A percentile compares a stretch with the other conserved stretches of the same genome.
Conservation (phyloP, 2,113 vertebrate genomes). For the Nanger granti region DNA sequence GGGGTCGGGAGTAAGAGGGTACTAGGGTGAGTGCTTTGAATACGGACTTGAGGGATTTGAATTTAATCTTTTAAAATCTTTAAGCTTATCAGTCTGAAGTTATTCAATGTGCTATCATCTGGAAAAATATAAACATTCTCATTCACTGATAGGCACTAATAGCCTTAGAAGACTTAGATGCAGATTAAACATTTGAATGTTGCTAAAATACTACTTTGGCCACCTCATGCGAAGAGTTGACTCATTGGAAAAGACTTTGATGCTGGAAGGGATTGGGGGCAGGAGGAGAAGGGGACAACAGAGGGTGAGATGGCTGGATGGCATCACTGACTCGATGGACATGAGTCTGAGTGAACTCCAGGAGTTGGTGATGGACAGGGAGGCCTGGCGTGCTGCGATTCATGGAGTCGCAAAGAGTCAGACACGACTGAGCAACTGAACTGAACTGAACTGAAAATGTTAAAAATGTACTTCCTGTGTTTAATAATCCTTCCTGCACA, state of each 20-base stretch:
- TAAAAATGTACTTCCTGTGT: neutral
- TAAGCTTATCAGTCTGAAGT: neutral
- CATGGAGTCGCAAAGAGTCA: no score
- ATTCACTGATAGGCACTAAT: neutral
- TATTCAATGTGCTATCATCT: neutral
- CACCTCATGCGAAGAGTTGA: no score
- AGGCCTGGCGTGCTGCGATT: no score
- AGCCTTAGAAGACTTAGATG: neutral
- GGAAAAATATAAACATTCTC: neutral
- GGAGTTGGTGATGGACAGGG: no score
- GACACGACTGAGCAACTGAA: no score
- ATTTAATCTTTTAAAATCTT: conserved; percentile 12
- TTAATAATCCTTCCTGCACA: neutral
- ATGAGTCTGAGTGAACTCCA: no score
- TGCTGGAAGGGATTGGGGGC: no score
- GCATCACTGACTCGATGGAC: no score
- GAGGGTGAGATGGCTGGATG: no score
- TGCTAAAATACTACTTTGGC: neutral
- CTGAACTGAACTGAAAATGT: neutral
- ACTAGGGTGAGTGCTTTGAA: neutral
- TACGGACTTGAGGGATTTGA: neutral
- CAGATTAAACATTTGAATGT: neutral
- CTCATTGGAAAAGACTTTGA: no score
- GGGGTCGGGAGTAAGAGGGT: neutral
- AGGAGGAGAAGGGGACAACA: no score